These are phyloP conservation scores for Argentina silus DNA, from an alignment of 2,797 vertebrate genomes.

Conservation along the genomic window DNA sequence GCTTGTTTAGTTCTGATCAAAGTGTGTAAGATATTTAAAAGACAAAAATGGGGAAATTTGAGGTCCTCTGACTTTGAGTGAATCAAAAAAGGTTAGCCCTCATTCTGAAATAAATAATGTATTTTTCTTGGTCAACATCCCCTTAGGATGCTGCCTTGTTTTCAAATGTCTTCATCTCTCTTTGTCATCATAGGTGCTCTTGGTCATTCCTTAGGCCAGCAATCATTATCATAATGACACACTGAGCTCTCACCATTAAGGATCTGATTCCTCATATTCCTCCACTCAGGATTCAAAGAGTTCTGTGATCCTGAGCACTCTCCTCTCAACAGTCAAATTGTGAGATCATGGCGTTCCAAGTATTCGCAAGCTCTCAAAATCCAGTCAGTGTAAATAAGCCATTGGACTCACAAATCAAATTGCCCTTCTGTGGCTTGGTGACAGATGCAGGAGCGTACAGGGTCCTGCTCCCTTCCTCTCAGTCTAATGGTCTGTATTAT, in stretches of 20 bases:
- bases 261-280: slow-evolving; percentile 34
- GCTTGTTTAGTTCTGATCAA: slow-evolving; percentile 49
- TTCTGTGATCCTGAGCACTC: slow-evolving; percentile 2
- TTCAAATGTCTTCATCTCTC: slow-evolving; percentile 34
- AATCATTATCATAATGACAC: slow-evolving; percentile 32
- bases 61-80: slow-evolving; percentile 48
- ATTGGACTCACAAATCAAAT: slow-evolving; percentile 32
- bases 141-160: slow-evolving; percentile 26
- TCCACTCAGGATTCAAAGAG: slow-evolving; percentile 32
- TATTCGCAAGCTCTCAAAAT: slow-evolving; percentile 37
- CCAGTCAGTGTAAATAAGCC: slow-evolving; percentile 24
- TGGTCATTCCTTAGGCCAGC: slow-evolving; percentile 10
- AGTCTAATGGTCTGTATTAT: slow-evolving; percentile 9
- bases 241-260: not conserved
- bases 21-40: slow-evolving; percentile 67
- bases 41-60: slow-evolving; percentile 67
- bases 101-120: slow-evolving; percentile 38
- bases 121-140: slow-evolving; percentile 28
- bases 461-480: slow-evolving; percentile 17
- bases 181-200: slow-evolving; percentile 18
- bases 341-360: slow-evolving; percentile 26
- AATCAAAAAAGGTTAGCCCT: slow-evolving; percentile 44
- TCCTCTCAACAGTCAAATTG: slow-evolving; percentile 34
- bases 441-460: slow-evolving; percentile 12
- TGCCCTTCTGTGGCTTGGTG: slow-evolving; percentile 36